A percentile compares a stretch with the other conserved stretches of the same genome.
Evolutionary conservation across 2,797 vertebrate species (phyloP).

Genomic region (Acanthopagrus latus): DNA sequence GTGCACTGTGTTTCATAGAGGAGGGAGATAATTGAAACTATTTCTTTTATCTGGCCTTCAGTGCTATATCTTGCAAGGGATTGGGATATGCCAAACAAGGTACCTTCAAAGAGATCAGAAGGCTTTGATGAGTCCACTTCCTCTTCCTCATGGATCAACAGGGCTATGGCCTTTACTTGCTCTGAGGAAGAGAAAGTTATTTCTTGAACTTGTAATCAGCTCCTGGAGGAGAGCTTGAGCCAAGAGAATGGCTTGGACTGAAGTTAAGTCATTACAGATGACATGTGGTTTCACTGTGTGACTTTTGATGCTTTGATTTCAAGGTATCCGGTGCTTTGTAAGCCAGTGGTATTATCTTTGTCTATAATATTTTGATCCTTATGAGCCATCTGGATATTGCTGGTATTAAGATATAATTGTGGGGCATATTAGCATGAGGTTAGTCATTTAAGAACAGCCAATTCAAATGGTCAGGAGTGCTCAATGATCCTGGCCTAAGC

Average conservation of each 20-base stretch:
- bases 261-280: constrained; percentile 26
- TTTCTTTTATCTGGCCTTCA: constrained; percentile 64
- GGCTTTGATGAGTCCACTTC: constrained; percentile 79
- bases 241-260: constrained; percentile 23
- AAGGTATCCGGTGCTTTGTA: not conserved
- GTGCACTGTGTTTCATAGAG: constrained; percentile 21
- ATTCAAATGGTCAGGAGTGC: constrained; percentile 13
- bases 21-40: constrained; percentile 48
- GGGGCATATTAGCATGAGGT: constrained; percentile 13
- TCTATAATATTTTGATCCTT: constrained; percentile 40
- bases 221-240: constrained; percentile 44
- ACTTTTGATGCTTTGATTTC: constrained; percentile 20
- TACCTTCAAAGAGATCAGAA: constrained; percentile 74
- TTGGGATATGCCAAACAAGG: constrained; percentile 53
- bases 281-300: constrained; percentile 10
- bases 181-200: constrained; percentile 49
- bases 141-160: constrained; percentile 70
- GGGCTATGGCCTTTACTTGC: constrained; percentile 53
- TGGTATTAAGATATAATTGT: constrained; percentile 36
- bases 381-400: constrained; percentile 31
- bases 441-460: constrained; percentile 23
- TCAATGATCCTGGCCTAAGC: constrained; percentile 2
- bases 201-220: constrained; percentile 58
- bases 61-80: constrained; percentile 63
- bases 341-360: constrained; percentile 43